These are phyloP conservation scores for Geotrupes spiniger DNA, from an alignment of 2,888 invertebrate species.

Conservation along the genomic window DNA sequence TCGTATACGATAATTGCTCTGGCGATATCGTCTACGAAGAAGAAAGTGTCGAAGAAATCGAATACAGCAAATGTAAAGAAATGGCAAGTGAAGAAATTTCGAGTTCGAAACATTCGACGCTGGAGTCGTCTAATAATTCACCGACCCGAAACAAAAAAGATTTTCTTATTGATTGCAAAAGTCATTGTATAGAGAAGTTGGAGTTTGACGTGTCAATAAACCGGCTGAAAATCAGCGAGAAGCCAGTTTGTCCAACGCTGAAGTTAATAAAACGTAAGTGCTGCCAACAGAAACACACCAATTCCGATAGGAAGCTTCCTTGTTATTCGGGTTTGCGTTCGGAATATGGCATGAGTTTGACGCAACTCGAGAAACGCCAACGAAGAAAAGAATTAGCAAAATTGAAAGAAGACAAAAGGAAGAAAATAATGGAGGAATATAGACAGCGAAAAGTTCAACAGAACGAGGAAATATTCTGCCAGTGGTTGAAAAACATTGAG, in stretches of 20 bases:
- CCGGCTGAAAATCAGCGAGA: constrained; percentile 41
- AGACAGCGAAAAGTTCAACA: constrained; percentile 42
- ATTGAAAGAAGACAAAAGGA: constrained; percentile 48
- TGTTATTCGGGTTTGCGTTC: constrained; percentile 54
- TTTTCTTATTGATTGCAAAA: constrained; percentile 39
- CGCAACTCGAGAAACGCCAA: constrained; percentile 50
- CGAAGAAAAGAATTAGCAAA: constrained; percentile 45
- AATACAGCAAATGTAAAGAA: constrained; percentile 2
- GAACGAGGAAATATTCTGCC: constrained; percentile 56
- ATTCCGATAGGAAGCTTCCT: constrained; percentile 48
- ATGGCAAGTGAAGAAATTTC: constrained; percentile 14
- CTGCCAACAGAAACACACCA: constrained; percentile 48
- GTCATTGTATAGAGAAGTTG: constrained; percentile 46
- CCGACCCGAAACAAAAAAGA: constrained; percentile 4
- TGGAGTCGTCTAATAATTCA: constrained; percentile 5
- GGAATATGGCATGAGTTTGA: constrained; percentile 54
- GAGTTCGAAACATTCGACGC: constrained; percentile 5
- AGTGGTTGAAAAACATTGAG: constrained; percentile 51
- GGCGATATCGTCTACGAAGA: constrained; percentile 14
- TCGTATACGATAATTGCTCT: constrained; percentile 2
- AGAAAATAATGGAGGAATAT: constrained; percentile 49
- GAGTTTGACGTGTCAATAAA: constrained; percentile 41
- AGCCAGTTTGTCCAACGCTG: constrained; percentile 41
- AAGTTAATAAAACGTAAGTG: constrained; percentile 45
- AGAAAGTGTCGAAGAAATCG: constrained; percentile 14